Evolutionary conservation across 2,888 invertebrate genomes (phyloP).

Genomic region (Philonicus albiceps): DNA sequence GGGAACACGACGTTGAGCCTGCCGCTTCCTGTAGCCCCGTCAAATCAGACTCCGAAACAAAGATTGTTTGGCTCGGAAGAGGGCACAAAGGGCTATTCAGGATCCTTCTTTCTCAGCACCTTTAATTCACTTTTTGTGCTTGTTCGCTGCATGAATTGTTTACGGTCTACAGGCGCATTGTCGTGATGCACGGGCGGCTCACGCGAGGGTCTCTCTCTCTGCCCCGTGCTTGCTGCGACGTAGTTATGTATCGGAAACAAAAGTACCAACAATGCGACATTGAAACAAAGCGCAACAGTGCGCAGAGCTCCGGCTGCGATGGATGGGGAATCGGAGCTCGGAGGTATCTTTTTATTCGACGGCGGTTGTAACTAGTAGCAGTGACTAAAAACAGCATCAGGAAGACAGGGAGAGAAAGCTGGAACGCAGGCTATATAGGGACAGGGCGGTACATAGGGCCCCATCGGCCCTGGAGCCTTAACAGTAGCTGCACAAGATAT

Average conservation of each 20-base stretch:
- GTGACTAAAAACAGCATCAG: slow-evolving; percentile 13
- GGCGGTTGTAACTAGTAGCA: slow-evolving; percentile 6
- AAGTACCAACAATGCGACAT: slow-evolving; percentile 14
- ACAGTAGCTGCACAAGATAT: slow-evolving; percentile 20
- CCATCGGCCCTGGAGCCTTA: neutral
- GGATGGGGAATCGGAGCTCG: neutral
- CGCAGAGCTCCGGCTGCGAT: neutral
- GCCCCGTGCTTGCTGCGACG: neutral
- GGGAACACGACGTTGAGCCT: neutral
- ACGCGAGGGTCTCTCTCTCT: neutral
- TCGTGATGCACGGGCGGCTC: neutral
- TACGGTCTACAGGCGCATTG: slow-evolving; percentile 31
- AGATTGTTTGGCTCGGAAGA: neutral
- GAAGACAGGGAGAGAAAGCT: slow-evolving; percentile 23
- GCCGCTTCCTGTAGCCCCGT: neutral
- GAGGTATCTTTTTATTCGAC: slow-evolving; percentile 1
- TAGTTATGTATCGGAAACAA: slow-evolving; percentile 28
- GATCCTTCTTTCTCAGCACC: slow-evolving; percentile 10
- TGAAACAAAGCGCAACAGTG: slow-evolving; percentile 39
- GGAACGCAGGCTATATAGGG: neutral
- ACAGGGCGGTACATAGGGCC: neutral
- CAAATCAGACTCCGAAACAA: neutral
- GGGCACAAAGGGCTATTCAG: slow-evolving; percentile 17
- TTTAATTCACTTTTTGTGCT: slow-evolving; percentile 22
- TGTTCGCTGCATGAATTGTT: slow-evolving; percentile 16